These are phyloP conservation scores for Pavo muticus DNA, from an alignment of 2,113 vertebrate genomes.

Conservation along the genomic window DNA sequence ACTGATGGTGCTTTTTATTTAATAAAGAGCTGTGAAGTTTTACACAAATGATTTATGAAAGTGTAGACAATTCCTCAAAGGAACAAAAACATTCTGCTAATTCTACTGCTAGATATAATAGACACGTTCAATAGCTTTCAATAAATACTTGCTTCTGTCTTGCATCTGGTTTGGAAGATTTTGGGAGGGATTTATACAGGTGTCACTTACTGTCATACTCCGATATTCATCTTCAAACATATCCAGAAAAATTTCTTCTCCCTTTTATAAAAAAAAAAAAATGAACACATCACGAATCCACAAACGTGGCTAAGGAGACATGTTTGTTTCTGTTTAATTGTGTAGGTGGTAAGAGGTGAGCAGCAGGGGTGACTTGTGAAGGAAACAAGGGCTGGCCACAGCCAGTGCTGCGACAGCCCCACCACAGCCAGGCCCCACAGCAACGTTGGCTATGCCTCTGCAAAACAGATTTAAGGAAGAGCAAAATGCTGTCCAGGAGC, in stretches of 20 bases:
- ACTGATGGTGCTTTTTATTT: neutral
- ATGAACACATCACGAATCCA: neutral
- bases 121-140: neutral
- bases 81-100: neutral
- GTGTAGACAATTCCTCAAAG: neutral
- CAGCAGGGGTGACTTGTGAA: neutral
- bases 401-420: neutral
- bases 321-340: neutral
- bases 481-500: neutral
- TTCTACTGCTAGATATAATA: neutral
- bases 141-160: neutral
- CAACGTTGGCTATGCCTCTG: neutral
- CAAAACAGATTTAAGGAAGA: neutral
- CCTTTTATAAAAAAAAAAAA: constrained; percentile 76
- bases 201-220: constrained; percentile 91
- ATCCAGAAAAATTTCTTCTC: constrained; percentile 98
- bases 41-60: fast-evolving
- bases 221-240: constrained; percentile 99
- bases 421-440: too few relatives aligned
- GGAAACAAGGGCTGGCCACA: fast-evolving
- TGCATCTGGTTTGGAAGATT: neutral
- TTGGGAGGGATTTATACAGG: neutral
- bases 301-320: neutral
- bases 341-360: fast-evolving
- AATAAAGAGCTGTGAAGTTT: neutral